Percentiles rank a stretch among this genome's conserved stretches.
These are phyloP conservation scores for Paradoxurus hermaphroditus DNA, from an alignment of 2,113 vertebrate genomes.

Conservation along the genomic window DNA sequence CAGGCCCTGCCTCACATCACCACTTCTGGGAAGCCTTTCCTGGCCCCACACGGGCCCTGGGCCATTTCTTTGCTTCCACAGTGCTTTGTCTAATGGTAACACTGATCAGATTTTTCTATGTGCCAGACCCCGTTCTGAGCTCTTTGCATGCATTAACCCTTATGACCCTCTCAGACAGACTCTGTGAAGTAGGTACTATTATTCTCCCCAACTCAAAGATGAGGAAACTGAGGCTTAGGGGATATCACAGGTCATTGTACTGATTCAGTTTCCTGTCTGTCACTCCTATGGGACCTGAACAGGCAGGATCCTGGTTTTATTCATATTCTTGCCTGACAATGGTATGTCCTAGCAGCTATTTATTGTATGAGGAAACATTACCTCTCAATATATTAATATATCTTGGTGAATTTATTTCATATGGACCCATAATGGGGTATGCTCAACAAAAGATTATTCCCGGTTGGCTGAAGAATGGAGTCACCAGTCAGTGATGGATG, in stretches of 20 bases:
- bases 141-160: not conserved
- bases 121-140: not conserved
- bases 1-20: not conserved
- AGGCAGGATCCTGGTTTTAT: not conserved
- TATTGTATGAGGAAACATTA: not conserved
- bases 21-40: not conserved
- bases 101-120: not conserved
- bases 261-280: not conserved
- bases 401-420: slow-evolving; percentile 20
- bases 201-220: not conserved
- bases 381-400: not conserved
- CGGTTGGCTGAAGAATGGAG: not conserved
- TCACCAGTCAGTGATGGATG: not conserved
- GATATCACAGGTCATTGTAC: not conserved
- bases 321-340: not conserved
- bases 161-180: not conserved
- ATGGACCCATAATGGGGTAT: not conserved
- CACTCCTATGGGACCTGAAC: not conserved
- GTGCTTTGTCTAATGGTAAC: not conserved
- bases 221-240: not conserved
- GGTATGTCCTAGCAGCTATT: not conserved
- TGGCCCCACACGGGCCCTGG: accelerated
- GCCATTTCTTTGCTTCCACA: not conserved
- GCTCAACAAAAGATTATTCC: slow-evolving; percentile 3
- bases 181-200: not conserved